Base-by-base conservation (phyloP, 1,140 invertebrate species). In the Panulirus ornatus region DNA sequence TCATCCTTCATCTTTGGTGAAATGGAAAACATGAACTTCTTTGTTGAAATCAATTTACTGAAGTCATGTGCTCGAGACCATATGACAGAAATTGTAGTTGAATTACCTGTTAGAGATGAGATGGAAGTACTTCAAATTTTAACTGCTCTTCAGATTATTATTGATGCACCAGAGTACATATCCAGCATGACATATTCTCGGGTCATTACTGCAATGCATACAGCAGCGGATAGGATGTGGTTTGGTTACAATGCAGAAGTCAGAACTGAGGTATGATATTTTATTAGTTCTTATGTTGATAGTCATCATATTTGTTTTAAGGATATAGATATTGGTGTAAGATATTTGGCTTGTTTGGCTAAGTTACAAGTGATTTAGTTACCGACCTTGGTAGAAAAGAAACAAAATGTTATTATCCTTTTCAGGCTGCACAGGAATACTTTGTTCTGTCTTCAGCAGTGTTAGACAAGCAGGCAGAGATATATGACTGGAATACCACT, bases 41-140 rank as follows among this genome's bases (percentile, higher is more conserved):
- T 88, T 58, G 42, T 76, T 6, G 76, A 84, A 44, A 70, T 91
- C 8, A 92, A 92, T 71, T 58, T 92, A 16, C 63, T 92, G 38
- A 92, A 91, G 54, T 90, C 91, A 16, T 92, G 91, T 63, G 91
- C 91, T 27, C 54, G 91, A 27, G 91, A 91, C 73, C 91, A 92
- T 54, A 47, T 92, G 22, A 79, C 84, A 38, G 85, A 90, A 54
- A 90, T 84, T 42, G 81, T 89, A 66, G 87, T 40, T 3, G 66
- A 76, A 3, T 70, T 76, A 34, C 82, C 88, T 38, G 42, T 91
- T 16, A 63, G 91, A 30, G 88, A 91, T 89, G 91, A 92, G 63
- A 88, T 90, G 79, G 91, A 92, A 78, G 86, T 92, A 27, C n/a
- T 92, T 58, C 88, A 84, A 44, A 85, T 91, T 34, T 51, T 90